These are phyloP conservation scores for Eretmochelys imbricata DNA, from an alignment of 2,113 vertebrate species.

Conservation along the genomic window DNA sequence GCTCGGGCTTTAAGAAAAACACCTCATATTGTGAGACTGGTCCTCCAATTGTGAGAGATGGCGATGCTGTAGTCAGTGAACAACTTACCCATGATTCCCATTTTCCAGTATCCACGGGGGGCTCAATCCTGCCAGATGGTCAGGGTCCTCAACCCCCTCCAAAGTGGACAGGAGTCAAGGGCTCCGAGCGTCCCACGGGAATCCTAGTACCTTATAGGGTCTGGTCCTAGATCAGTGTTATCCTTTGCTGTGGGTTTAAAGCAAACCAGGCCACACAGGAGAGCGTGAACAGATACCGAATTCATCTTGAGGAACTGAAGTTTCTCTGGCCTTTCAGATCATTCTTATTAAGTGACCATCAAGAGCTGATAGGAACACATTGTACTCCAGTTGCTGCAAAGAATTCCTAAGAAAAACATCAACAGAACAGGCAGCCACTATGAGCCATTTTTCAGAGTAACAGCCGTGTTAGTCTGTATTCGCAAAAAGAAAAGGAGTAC, in stretches of 20 bases:
- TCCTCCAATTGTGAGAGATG: background rate
- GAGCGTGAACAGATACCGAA: conserved; percentile 19
- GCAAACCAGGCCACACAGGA: background rate
- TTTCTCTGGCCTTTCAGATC: conserved; percentile 35
- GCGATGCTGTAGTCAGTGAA: background rate
- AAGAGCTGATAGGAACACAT: conserved; percentile 7
- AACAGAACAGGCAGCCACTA: conserved; percentile 15
- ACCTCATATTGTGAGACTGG: background rate
- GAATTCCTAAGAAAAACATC: conserved; percentile 23
- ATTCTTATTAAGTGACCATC: conserved; percentile 62
- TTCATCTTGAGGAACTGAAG: conserved; percentile 34
- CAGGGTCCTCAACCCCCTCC: background rate
- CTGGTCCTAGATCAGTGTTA: background rate
- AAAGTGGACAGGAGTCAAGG: background rate
- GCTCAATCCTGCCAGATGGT: background rate
- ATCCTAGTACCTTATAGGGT: background rate
- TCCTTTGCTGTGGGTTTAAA: background rate
- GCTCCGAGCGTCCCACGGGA: background rate
- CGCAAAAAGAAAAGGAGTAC: no score
- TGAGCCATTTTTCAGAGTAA: background rate
- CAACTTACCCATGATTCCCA: background rate
- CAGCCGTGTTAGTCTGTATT: no score
- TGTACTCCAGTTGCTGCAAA: no score
- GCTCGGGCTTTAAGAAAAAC: background rate
- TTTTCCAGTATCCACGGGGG: background rate